Conservation (phyloP, 2,888 invertebrate genomes). For the Pocota personata region DNA sequence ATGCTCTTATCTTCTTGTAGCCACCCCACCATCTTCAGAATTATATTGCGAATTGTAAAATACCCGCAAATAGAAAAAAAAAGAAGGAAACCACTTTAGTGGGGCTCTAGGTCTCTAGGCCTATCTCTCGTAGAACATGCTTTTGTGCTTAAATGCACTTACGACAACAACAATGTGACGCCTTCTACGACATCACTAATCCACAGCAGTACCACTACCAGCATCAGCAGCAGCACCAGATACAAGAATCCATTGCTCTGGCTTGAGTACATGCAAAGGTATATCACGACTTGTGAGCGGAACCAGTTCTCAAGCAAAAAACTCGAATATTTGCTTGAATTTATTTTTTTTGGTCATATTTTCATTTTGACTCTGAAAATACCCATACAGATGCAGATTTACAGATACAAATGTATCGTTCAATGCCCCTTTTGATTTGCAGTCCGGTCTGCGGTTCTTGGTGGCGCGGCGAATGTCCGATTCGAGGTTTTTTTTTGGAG, state of each 20-base stretch:
- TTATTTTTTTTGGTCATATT: constrained; percentile 51
- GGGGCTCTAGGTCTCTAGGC: constrained; percentile 72
- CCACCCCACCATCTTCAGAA: constrained; percentile 12
- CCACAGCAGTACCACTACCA: background rate
- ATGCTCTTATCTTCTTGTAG: constrained; percentile 49
- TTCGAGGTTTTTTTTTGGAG: constrained; percentile 33
- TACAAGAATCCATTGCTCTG: constrained; percentile 28
- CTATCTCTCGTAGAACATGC: constrained; percentile 63
- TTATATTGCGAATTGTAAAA: constrained; percentile 33
- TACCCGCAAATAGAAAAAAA: constrained; percentile 2
- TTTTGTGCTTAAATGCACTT: constrained; percentile 67
- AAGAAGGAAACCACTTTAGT: constrained; percentile 42
- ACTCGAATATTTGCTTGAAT: constrained; percentile 35
- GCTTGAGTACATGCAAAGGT: constrained; percentile 5
- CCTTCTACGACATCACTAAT: constrained; percentile 28
- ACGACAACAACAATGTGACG: constrained; percentile 28
- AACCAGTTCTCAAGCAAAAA: constrained; percentile 54
- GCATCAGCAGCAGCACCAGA: background rate
- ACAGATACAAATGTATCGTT: constrained; percentile 45
- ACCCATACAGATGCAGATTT: constrained; percentile 7
- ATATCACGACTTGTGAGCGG: constrained; percentile 48
- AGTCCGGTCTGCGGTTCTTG: constrained; percentile 34
- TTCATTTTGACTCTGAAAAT: constrained; percentile 20
- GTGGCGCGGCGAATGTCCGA: constrained; percentile 17
- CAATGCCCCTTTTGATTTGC: constrained; percentile 59